Evolutionary conservation across 2,888 invertebrate species (phyloP), one percentile per base, ranked within the genome.

Genomic region (Muschampia plurimacula): DNA sequence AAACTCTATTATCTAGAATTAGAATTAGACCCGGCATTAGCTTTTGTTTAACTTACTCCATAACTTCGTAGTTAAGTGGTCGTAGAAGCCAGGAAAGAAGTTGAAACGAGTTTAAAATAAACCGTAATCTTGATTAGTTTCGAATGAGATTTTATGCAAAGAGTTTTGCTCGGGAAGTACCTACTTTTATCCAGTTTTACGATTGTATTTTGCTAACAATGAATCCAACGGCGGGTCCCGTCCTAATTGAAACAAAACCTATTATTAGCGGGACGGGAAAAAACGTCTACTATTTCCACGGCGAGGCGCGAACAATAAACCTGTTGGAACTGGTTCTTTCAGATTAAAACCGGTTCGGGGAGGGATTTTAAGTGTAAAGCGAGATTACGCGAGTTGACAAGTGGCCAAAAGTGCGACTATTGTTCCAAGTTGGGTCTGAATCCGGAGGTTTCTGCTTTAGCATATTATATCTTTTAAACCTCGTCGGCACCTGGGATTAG

Each of bases 301-400:
- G 74, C 67, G 67, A 72, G 75, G 76, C 78, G 76, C 76, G 77
- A 74, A 78, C 78, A 78, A 76, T 81, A 80, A 81, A 81, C 80
- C 80, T 77, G 80, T 80, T 79, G 76, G 77, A 77, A 75, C 80
- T 73, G 77, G 80, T 78, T 79, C 80, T 79, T 77, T 76, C 78
- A 76, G 77, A 77, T 77, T 77, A 77, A 76, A 77, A 76, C 63
- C 74, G 75, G 78, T 79, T 79, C 76, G 76, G 78, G 79, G 81
- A 55, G 80, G 82, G 80, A 82, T 82, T 83, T 72, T 75, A 69
- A 76, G 75, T 74, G 76, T 76, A 78, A 82, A 82, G 82, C 72
- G 81, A 84, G 87, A 89, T 89, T 87, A 88, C 82, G 75, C 75
- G 76, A 82, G 81, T 80, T 84, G 86, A 86, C 87, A 87, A 86